phyloP scores from a whole-genome alignment of 2,888 invertebrate genomes.

The Leucoma salicis region DNA sequence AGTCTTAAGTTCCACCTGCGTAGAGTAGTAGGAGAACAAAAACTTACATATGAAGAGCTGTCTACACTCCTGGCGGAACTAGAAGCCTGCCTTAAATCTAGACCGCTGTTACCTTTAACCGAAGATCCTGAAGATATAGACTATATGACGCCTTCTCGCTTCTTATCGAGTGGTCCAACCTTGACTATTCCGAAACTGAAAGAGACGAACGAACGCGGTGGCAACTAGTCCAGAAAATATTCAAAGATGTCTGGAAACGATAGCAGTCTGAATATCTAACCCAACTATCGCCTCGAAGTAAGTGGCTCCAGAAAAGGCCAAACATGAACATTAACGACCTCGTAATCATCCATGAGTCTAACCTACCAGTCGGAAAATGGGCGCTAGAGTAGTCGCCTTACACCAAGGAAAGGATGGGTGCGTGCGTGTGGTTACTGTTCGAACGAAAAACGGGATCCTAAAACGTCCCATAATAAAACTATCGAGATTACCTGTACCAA shows the following conservation, averaged over 20 bases:
- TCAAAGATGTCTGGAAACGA: background rate
- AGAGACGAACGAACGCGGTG: background rate
- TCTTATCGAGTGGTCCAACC: background rate
- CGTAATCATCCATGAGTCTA: background rate
- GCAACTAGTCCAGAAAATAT: slow-evolving; percentile 1
- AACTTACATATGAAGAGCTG: slow-evolving; percentile 17
- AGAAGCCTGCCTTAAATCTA: slow-evolving; percentile 26
- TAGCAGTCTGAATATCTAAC: slow-evolving; percentile 3
- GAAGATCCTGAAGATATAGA: slow-evolving; percentile 15
- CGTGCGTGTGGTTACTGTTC: background rate
- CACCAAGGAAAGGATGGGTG: background rate
- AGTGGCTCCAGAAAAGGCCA: background rate
- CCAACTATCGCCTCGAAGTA: background rate
- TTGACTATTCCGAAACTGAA: background rate
- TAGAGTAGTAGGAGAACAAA: background rate
- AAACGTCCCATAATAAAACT: background rate
- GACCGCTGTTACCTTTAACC: slow-evolving; percentile 23
- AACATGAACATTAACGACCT: background rate
- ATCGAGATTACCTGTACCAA: background rate
- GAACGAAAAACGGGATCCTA: background rate
- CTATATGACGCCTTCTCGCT: background rate
- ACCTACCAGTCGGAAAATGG: slow-evolving; percentile 4
- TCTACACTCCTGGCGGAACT: slow-evolving; percentile 26
- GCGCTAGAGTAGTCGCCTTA: background rate
- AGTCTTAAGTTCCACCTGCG: background rate